Percentiles rank a stretch among this genome's conserved stretches.
These are phyloP conservation scores for Apamea sordens DNA, from an alignment of 2,888 invertebrate species.

Conservation along the genomic window DNA sequence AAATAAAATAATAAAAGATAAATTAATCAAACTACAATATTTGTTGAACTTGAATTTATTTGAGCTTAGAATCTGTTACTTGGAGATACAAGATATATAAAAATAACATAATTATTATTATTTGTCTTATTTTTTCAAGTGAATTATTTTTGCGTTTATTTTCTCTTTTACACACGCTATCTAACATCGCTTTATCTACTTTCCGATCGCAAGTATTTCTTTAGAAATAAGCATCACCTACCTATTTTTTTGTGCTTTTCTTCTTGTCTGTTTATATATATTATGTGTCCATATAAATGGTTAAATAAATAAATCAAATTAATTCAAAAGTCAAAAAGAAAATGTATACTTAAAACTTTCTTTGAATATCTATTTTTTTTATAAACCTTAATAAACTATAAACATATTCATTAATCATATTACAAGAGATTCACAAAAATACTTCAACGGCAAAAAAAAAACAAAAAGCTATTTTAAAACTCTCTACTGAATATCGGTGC, in stretches of 20 bases:
- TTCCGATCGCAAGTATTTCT: neutral
- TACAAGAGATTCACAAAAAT: neutral
- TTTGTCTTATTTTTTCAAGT: neutral
- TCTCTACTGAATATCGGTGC: slow-evolving; percentile 32
- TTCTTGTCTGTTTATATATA: too few relatives aligned
- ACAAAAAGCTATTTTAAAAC: neutral
- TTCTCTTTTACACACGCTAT: too few relatives aligned
- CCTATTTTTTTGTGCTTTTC: too few relatives aligned
- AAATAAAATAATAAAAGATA: slow-evolving; percentile 5
- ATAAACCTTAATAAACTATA: neutral
- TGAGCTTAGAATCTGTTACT: neutral
- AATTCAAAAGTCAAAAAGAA: neutral
- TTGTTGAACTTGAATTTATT: neutral
- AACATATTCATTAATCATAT: neutral
- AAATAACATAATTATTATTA: neutral
- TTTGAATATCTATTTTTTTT: neutral
- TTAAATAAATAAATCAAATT: neutral
- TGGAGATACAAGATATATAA: neutral
- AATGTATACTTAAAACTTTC: neutral
- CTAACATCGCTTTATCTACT: too few relatives aligned
- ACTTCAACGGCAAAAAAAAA: neutral
- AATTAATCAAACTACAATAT: neutral
- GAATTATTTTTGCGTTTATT: neutral
- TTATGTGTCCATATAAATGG: too few relatives aligned
- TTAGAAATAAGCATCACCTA: neutral